Conservation (phyloP, 2,113 vertebrate genomes). For the Climacteris rufus region DNA sequence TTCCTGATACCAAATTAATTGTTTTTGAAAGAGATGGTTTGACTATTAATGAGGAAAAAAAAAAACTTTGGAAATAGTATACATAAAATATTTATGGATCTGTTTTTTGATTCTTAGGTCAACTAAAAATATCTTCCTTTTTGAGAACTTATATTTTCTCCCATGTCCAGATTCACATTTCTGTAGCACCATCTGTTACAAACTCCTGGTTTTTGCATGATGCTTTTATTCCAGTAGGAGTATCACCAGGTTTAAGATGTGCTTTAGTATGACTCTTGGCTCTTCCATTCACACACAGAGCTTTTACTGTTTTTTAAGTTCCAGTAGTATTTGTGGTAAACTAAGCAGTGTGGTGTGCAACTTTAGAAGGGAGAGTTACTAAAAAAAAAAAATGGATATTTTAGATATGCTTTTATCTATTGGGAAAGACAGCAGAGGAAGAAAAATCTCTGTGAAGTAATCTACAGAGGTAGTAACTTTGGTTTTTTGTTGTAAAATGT, state of each 20-base stretch:
- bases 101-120: background rate
- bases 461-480: background rate
- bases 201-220: background rate
- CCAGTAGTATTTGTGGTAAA: background rate
- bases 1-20: background rate
- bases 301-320: background rate
- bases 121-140: background rate
- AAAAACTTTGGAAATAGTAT: too few species aligned
- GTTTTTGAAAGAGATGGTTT: background rate
- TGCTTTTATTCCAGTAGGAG: background rate
- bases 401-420: background rate
- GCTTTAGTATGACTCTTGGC: background rate
- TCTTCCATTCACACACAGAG: background rate
- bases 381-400: background rate
- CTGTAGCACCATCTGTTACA: background rate
- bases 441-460: background rate
- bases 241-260: background rate
- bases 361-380: background rate
- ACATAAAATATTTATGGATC: background rate
- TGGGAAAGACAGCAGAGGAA: background rate
- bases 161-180: background rate
- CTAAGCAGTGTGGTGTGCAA: background rate
- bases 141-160: background rate
- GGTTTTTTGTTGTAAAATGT: background rate
- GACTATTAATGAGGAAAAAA: background rate